phyloP scores from a whole-genome alignment of 2,113 vertebrate species.

The Hippolais icterina region DNA sequence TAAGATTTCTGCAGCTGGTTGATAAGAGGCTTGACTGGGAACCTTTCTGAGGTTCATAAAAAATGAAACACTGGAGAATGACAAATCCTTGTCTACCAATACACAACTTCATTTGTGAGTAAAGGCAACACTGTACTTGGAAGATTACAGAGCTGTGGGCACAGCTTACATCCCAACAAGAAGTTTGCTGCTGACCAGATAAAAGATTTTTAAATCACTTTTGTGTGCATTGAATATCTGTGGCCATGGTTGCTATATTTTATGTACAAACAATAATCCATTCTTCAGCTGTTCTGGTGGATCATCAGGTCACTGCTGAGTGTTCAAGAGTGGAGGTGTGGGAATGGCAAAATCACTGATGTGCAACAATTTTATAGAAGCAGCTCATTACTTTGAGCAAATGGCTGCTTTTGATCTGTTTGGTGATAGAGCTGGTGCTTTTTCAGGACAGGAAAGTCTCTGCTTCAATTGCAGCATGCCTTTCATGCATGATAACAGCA shows the following conservation, averaged over 20 bases:
- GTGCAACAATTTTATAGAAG: neutral
- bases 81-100: constrained; percentile 18
- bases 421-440: neutral
- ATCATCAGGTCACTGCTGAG: neutral
- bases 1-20: constrained; percentile 23
- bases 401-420: constrained; percentile 23
- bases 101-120: neutral
- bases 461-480: neutral
- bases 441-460: neutral
- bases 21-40: constrained; percentile 42
- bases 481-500: neutral
- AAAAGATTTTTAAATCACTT: neutral
- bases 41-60: constrained; percentile 10
- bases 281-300: neutral
- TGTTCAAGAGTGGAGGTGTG: neutral
- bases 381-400: constrained; percentile 16
- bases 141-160: constrained; percentile 17
- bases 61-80: constrained; percentile 39
- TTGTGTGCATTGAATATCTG: neutral
- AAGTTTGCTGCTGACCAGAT: constrained; percentile 11
- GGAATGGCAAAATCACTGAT: neutral
- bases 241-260: neutral
- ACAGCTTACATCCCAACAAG: neutral
- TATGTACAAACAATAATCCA: neutral
- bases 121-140: neutral